Conservation (phyloP, 2,888 invertebrate species). For the Epinotia bilunana region DNA sequence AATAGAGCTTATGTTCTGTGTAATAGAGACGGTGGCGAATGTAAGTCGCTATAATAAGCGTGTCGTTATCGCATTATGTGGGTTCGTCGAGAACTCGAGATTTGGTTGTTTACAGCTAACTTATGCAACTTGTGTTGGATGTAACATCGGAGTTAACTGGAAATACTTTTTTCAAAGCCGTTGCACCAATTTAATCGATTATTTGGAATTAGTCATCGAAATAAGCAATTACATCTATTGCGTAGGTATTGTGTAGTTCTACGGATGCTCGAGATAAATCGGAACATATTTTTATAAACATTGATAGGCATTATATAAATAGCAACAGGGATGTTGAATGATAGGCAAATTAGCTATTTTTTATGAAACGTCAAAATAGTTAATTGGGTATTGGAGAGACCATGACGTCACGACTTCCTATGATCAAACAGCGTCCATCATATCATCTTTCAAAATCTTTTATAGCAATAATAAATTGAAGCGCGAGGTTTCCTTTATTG, state of each 20-base stretch:
- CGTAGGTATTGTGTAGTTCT: neutral
- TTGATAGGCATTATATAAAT: neutral
- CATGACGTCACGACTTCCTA: too few relatives aligned
- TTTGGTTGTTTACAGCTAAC: constrained; percentile 12
- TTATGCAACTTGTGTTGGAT: neutral
- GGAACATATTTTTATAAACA: neutral
- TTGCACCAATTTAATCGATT: neutral
- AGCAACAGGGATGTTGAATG: too few relatives aligned
- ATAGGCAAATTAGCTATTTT: too few relatives aligned
- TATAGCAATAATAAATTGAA: too few relatives aligned
- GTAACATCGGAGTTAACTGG: neutral
- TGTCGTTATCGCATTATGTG: constrained; percentile 19
- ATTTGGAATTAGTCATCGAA: neutral
- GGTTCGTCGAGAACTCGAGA: constrained; percentile 13
- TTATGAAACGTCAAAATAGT: too few relatives aligned
- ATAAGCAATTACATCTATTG: neutral
- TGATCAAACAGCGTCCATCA: too few relatives aligned
- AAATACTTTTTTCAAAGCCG: neutral
- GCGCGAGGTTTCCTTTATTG: too few relatives aligned
- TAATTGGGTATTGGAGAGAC: too few relatives aligned
- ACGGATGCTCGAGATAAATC: neutral
- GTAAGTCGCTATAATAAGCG: constrained; percentile 18
- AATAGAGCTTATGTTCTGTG: neutral
- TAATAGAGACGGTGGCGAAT: neutral
- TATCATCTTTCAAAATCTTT: too few relatives aligned